Evolutionary conservation across 2,888 invertebrate genomes (phyloP).

Genomic region (Conops quadrifasciatus): DNA sequence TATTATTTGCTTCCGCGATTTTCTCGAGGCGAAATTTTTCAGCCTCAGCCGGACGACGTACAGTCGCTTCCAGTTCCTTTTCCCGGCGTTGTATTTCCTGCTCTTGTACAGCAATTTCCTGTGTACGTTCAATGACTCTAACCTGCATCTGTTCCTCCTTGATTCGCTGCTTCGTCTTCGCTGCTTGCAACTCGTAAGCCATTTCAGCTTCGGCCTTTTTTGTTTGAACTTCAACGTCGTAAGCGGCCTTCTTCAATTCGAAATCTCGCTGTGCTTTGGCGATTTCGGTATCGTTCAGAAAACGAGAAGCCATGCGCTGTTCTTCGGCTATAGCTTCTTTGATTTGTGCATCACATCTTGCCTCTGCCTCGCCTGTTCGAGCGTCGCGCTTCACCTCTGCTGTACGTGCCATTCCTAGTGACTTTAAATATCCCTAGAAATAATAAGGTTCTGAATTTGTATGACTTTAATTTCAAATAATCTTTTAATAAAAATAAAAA

Average conservation of each 20-base stretch:
- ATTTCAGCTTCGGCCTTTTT: conserved; percentile 88
- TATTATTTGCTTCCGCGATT: conserved; percentile 90
- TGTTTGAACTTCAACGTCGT: conserved; percentile 96
- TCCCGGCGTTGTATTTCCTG: conserved; percentile 94
- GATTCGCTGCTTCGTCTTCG: conserved; percentile 93
- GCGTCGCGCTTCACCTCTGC: conserved; percentile 96
- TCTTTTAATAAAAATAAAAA: too few species aligned
- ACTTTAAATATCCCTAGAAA: conserved; percentile 78
- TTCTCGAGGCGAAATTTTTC: conserved; percentile 92
- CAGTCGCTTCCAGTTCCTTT: conserved; percentile 90
- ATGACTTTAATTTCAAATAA: too few species aligned
- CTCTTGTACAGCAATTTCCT: conserved; percentile 94
- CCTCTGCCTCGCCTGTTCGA: conserved; percentile 96
- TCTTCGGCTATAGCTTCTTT: conserved; percentile 94
- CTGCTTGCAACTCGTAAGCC: conserved; percentile 92
- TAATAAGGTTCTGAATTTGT: conserved; percentile 21
- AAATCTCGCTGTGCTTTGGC: conserved; percentile 97
- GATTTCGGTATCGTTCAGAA: conserved; percentile 95
- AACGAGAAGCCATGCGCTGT: conserved; percentile 92
- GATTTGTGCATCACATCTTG: conserved; percentile 80
- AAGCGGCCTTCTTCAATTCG: conserved; percentile 95
- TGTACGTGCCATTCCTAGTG: conserved; percentile 93
- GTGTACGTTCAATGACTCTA: conserved; percentile 87
- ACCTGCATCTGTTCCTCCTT: conserved; percentile 99
- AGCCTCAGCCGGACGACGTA: conserved; percentile 94